These are phyloP conservation scores for Regulus satrapa DNA, from an alignment of 2,113 vertebrate genomes.

Conservation along the genomic window DNA sequence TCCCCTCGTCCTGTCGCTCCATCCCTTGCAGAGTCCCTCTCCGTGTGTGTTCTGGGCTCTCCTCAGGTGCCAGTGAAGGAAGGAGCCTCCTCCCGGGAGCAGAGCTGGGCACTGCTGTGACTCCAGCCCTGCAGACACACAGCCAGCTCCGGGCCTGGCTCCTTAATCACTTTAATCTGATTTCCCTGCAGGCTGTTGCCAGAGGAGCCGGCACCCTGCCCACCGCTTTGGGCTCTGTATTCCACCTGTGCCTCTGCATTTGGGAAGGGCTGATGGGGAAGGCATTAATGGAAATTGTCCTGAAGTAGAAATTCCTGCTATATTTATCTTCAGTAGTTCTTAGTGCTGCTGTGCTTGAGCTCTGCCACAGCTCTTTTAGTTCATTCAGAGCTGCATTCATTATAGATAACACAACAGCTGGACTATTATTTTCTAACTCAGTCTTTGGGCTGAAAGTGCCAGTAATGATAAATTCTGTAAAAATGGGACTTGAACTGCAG, in stretches of 20 bases:
- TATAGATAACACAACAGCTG: not conserved
- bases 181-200: slow-evolving; percentile 10
- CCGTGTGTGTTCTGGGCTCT: not conserved
- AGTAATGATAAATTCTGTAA: not conserved
- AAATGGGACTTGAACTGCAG: not conserved
- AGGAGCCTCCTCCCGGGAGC: not conserved
- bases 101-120: not conserved
- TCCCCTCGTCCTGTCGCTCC: not conserved
- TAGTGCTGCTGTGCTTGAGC: not conserved
- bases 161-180: slow-evolving; percentile 28
- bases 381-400: not conserved
- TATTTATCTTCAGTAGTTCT: not conserved
- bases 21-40: not conserved
- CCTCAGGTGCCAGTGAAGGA: accelerated
- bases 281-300: not conserved
- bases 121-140: not conserved
- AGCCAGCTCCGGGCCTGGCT: not conserved
- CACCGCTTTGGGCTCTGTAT: not conserved
- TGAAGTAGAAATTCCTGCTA: not conserved
- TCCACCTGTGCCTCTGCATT: not conserved
- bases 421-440: not conserved
- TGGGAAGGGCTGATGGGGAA: not conserved
- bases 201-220: not conserved
- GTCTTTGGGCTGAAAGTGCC: not conserved
- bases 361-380: not conserved